Percentiles rank a stretch among this genome's conserved stretches.
These are phyloP conservation scores for Spodoptera littoralis DNA, from an alignment of 2,888 invertebrate species.

Conservation along the genomic window DNA sequence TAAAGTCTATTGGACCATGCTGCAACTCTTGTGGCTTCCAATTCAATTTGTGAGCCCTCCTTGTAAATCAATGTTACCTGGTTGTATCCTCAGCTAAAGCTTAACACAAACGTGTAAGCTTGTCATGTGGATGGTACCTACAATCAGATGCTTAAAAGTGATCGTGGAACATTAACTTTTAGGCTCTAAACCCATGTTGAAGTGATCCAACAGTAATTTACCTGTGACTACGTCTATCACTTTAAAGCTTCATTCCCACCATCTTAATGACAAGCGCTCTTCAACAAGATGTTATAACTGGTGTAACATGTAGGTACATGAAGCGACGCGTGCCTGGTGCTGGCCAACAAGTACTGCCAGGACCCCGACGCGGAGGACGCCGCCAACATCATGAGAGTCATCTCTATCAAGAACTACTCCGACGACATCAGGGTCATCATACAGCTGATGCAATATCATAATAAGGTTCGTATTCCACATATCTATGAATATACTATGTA, in stretches of 20 bases:
- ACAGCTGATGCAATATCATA: slow-evolving; percentile 99
- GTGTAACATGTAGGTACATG: slow-evolving; percentile 93
- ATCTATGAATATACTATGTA: too few relatives aligned
- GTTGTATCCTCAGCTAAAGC: slow-evolving; percentile 19
- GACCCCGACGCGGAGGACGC: slow-evolving; percentile 99
- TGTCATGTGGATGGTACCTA: slow-evolving; percentile 9
- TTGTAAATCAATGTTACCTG: slow-evolving; percentile 5
- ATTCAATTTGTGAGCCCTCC: neutral
- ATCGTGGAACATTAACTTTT: neutral
- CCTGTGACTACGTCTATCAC: slow-evolving; percentile 5
- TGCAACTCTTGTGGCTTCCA: too few relatives aligned
- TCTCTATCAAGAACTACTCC: slow-evolving; percentile 99
- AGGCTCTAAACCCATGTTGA: neutral
- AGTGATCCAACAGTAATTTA: neutral
- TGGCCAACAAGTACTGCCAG: slow-evolving; percentile 99
- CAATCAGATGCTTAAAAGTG: neutral
- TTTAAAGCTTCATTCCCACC: slow-evolving; percentile 1
- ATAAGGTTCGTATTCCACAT: slow-evolving; percentile 91
- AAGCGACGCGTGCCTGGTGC: slow-evolving; percentile 99
- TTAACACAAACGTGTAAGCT: slow-evolving; percentile 27
- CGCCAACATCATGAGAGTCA: slow-evolving; percentile 99
- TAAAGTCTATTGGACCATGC: neutral
- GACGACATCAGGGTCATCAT: slow-evolving; percentile 99
- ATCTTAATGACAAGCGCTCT: slow-evolving; percentile 23
- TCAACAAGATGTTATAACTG: slow-evolving; percentile 10